phyloP scores from a whole-genome alignment of 2,797 vertebrate genomes.

The Valencia hispanica region DNA sequence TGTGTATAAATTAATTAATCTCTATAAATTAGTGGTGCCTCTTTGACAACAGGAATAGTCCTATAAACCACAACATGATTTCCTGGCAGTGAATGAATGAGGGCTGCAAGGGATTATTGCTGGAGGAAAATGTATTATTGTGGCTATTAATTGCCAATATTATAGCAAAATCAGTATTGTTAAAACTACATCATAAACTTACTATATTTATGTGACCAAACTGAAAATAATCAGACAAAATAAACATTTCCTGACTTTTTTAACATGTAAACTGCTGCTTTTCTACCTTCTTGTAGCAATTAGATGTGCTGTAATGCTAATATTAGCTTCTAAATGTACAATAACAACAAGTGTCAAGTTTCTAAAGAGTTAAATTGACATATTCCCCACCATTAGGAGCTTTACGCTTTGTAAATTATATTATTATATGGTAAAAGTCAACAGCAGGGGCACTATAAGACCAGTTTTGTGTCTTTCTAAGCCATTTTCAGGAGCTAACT shows the following conservation, averaged over 20 bases:
- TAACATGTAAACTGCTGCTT: neutral
- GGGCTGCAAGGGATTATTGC: no score
- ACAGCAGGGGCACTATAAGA: neutral
- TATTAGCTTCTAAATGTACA: no score
- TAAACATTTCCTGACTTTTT: neutral
- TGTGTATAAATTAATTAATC: neutral
- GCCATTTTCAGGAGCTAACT: neutral
- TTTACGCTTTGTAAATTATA: neutral
- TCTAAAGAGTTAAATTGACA: neutral
- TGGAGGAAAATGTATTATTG: neutral
- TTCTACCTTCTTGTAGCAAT: no score
- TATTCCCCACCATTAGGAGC: neutral
- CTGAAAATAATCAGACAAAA: neutral
- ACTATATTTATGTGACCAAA: neutral
- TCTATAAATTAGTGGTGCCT: neutral
- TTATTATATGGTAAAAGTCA: neutral
- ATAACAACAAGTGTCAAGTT: neutral
- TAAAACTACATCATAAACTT: neutral
- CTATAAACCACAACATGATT: neutral
- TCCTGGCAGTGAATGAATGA: neutral
- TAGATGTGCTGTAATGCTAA: no score
- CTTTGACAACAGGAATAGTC: neutral
- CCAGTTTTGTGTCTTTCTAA: neutral
- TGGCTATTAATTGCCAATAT: neutral
- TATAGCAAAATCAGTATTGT: neutral